Conservation (phyloP, 2,888 invertebrate species). For the Polyploca ridens region DNA sequence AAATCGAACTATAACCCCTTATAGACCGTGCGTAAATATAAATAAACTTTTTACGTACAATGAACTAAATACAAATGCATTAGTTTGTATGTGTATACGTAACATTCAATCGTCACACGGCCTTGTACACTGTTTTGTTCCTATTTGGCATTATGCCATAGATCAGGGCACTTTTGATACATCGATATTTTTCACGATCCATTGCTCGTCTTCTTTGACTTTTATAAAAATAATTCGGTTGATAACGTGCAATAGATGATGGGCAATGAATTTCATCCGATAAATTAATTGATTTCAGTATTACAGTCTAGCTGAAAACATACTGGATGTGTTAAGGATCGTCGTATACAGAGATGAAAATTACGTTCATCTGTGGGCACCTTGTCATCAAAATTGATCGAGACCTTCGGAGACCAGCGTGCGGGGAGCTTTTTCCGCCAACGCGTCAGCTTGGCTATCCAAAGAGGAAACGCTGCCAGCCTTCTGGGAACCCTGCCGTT, state of each 20-base stretch:
- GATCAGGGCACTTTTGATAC: slow-evolving; percentile 18
- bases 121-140: slow-evolving; percentile 59
- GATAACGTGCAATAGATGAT: not conserved
- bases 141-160: slow-evolving; percentile 68
- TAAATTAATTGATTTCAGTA: slow-evolving; percentile 30
- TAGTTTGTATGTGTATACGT: not conserved
- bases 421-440: too few relatives aligned
- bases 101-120: slow-evolving; percentile 28
- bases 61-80: slow-evolving; percentile 8
- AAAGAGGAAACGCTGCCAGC: too few relatives aligned
- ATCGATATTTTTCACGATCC: slow-evolving; percentile 17
- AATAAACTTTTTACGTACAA: slow-evolving; percentile 3
- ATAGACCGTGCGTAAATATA: not conserved
- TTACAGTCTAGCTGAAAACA: slow-evolving; percentile 33
- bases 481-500: too few relatives aligned
- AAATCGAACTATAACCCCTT: not conserved
- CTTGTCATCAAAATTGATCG: too few relatives aligned
- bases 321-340: slow-evolving; percentile 33
- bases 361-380: not conserved
- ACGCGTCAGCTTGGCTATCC: too few relatives aligned
- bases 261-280: slow-evolving; percentile 23
- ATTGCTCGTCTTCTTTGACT: slow-evolving; percentile 23
- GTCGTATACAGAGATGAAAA: slow-evolving; percentile 26
- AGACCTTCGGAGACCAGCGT: too few relatives aligned
- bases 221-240: not conserved